These are phyloP conservation scores for Notodonta ziczac DNA, from an alignment of 2,888 invertebrate species.

Conservation along the genomic window DNA sequence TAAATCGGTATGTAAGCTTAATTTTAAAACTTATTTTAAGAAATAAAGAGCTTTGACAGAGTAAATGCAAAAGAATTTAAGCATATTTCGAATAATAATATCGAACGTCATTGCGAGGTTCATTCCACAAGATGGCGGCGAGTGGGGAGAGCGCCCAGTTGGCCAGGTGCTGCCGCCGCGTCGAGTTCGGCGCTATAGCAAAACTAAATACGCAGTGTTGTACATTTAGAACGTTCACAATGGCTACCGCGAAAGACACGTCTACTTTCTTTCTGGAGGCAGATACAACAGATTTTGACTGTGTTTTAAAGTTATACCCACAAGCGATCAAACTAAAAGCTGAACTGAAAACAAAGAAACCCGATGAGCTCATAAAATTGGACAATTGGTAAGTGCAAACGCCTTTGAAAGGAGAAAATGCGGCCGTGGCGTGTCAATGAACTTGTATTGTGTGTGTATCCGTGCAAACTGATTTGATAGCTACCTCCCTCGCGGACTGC, in stretches of 20 bases:
- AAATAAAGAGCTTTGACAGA: constrained; percentile 35
- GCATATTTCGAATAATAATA: constrained; percentile 74
- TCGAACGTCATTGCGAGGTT: constrained; percentile 80
- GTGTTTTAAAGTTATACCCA: constrained; percentile 95
- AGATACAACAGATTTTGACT: constrained; percentile 93
- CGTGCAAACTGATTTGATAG: constrained; percentile 86
- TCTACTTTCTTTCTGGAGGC: constrained; percentile 97
- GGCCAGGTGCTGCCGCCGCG: constrained; percentile 86
- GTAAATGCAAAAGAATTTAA: constrained; percentile 53
- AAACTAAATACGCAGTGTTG: constrained; percentile 84
- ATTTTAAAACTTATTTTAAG: constrained; percentile 25
- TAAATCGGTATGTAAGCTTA: constrained; percentile 19
- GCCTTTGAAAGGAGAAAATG: constrained; percentile 83
- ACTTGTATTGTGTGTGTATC: constrained; percentile 86
- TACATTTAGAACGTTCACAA: constrained; percentile 87
- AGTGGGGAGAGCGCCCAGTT: constrained; percentile 84
- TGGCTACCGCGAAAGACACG: constrained; percentile 95
- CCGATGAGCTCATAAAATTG: constrained; percentile 96
- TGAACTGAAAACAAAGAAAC: constrained; percentile 95
- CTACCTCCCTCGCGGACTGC: constrained; percentile 87
- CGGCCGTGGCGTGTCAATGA: constrained; percentile 86
- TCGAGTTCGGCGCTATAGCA: constrained; percentile 84
- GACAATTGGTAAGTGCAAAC: constrained; percentile 95
- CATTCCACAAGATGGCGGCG: constrained; percentile 81
- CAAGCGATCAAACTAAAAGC: constrained; percentile 96